Conservation (phyloP, 2,888 invertebrate genomes). For the Chaetoderma sp. region DNA sequence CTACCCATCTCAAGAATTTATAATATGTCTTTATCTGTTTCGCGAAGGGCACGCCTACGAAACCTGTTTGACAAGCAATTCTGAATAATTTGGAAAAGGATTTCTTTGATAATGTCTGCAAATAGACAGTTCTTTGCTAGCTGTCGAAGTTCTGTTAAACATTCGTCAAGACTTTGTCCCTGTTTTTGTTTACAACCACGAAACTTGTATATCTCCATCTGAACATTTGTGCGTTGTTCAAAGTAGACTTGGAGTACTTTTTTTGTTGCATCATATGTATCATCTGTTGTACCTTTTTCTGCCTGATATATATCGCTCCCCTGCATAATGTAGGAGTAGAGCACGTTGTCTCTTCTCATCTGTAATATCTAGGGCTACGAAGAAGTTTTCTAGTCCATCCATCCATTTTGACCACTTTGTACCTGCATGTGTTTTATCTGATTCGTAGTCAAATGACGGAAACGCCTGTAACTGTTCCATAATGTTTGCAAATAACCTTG, state of each 20-base stretch:
- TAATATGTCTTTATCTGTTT: constrained; percentile 17
- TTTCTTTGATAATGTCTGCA: constrained; percentile 25
- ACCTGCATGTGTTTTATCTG: not conserved
- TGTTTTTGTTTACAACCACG: constrained; percentile 31
- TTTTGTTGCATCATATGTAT: not conserved
- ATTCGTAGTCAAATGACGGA: not conserved
- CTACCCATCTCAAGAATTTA: not conserved
- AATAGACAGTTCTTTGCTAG: constrained; percentile 33
- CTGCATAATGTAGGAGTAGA: not conserved
- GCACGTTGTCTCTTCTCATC: not conserved
- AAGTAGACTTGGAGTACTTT: not conserved
- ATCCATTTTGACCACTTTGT: not conserved
- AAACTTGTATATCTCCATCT: constrained; percentile 38
- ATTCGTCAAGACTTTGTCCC: constrained; percentile 35
- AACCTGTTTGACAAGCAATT: constrained; percentile 35
- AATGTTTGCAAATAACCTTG: no score
- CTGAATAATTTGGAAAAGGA: constrained; percentile 36
- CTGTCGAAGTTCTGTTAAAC: constrained; percentile 34
- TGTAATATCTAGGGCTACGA: not conserved
- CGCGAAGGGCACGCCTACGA: constrained; percentile 33
- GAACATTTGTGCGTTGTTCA: not conserved
- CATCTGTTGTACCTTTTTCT: not conserved
- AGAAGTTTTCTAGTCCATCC: not conserved
- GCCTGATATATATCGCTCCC: not conserved
- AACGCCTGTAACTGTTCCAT: not conserved